A percentile compares a stretch with the other conserved stretches of the same genome.
These are phyloP conservation scores for Siniperca knerii DNA, from an alignment of 2,113 vertebrate genomes.

Conservation along the genomic window DNA sequence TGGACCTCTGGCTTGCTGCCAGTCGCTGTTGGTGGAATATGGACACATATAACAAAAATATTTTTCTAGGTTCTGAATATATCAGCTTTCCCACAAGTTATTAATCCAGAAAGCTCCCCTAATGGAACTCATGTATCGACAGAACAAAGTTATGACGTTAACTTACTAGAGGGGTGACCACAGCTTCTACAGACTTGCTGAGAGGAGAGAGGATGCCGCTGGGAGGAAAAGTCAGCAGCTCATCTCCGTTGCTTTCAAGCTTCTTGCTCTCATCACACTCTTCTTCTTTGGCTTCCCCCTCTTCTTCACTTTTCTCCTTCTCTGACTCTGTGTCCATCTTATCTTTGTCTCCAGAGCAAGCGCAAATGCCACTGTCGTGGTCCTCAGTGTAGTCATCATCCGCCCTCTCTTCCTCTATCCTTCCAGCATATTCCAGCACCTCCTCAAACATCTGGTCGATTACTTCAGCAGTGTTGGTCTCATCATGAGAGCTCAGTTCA, in stretches of 20 bases:
- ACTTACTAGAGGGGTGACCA: slow-evolving; percentile 84
- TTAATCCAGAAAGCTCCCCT: neutral
- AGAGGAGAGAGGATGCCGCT: slow-evolving; percentile 84
- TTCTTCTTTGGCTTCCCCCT: slow-evolving; percentile 23
- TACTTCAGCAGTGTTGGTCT: slow-evolving; percentile 77
- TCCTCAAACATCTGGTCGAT: slow-evolving; percentile 85
- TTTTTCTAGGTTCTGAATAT: neutral
- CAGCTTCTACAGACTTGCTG: slow-evolving; percentile 84
- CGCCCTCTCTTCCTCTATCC: slow-evolving; percentile 33
- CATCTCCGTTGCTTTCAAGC: slow-evolving; percentile 67
- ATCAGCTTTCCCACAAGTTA: neutral
- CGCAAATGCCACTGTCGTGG: slow-evolving; percentile 58
- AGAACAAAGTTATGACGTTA: neutral
- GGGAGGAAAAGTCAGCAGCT: slow-evolving; percentile 79
- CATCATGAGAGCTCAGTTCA: slow-evolving; percentile 57
- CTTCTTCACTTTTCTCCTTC: slow-evolving; percentile 40
- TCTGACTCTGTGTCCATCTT: slow-evolving; percentile 37
- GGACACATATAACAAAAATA: neutral
- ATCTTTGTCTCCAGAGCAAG: slow-evolving; percentile 45
- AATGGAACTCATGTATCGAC: neutral
- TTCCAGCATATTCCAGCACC: slow-evolving; percentile 78
- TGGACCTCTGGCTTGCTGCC: slow-evolving; percentile 46
- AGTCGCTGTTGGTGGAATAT: slow-evolving; percentile 66
- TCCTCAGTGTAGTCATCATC: slow-evolving; percentile 51
- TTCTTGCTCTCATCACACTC: slow-evolving; percentile 24